Base-by-base conservation (phyloP, 2,888 invertebrate genomes). In the Thelaira solivaga region DNA sequence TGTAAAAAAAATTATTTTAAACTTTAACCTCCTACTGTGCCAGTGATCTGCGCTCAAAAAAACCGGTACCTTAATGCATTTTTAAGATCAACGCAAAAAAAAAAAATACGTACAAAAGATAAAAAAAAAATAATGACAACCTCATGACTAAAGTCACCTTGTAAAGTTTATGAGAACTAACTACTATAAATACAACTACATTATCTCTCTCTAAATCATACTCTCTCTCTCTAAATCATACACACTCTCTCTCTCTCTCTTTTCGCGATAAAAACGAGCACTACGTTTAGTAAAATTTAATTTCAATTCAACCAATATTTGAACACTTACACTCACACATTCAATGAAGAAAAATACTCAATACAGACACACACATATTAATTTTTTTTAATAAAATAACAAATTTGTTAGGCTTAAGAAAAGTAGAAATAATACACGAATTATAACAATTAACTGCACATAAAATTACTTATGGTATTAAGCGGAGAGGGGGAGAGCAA, bases 31-130 rank as follows among this genome's bases (percentile, higher is more conserved):
- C 61, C 64, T 55, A 72, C 64, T 57, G 72, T 64, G 18, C n/a
- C 22, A 53, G n/a, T 47, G 16, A 47, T 45, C 55, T 55, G 11
- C 2, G 43, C 45, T 45, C 20, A 26, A 57, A 53, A 57, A 73
- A 78, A 78, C 78, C 78, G 78, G 78, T 78, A 74, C 18, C 59
- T 71, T 41, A 51, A 55, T 69, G 74, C 73, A 73, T 47, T 74
- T 78, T 65, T 69, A 78, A 78, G 64, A 65, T 74, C 53, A 67
- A 43, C 18, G 68, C 20, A 8, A 24, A 34, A n/a, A n/a, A n/a
- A n/a, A n/a, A n/a, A n/a, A 68, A 47, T 0, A 31, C 8, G 36
- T 2, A 36, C 18, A 62, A 16, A 51, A 26, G 51, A 41, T 16
- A 53, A 57, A 24, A 41, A 64, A 47, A 11, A 16, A 36, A 47